Percentiles rank a stretch among this genome's conserved stretches.
phyloP scores from a whole-genome alignment of 1,140 invertebrate genomes.

The Megathymus violae region DNA sequence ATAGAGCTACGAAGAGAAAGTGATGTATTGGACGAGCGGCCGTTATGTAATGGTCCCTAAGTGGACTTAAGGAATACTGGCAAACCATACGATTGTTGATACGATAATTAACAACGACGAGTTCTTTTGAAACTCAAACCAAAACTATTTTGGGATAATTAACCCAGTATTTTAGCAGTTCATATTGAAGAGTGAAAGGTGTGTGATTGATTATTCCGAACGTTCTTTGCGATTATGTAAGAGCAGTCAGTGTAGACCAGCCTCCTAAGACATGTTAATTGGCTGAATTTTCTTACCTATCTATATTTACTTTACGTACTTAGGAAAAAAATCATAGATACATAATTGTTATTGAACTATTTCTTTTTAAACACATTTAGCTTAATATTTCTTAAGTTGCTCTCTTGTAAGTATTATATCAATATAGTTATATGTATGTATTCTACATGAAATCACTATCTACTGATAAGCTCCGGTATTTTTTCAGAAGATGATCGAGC shows the following conservation, averaged over 20 bases:
- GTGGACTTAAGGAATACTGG: constrained; percentile 49
- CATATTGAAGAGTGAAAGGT: constrained; percentile 31
- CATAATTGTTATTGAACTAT: too few relatives aligned
- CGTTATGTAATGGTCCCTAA: constrained; percentile 55
- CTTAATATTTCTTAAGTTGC: too few relatives aligned
- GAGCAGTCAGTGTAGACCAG: neutral
- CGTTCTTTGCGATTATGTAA: constrained; percentile 30
- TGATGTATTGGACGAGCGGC: constrained; percentile 66
- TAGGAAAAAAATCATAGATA: too few relatives aligned
- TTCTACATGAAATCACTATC: too few relatives aligned
- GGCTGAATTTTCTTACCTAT: constrained; percentile 13
- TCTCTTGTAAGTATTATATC: too few relatives aligned
- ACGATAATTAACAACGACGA: constrained; percentile 26
- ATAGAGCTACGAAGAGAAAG: constrained; percentile 70
- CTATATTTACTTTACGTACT: too few relatives aligned
- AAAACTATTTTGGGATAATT: constrained; percentile 27
- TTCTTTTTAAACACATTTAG: too few relatives aligned
- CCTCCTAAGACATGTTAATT: constrained; percentile 22
- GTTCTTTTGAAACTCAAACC: constrained; percentile 24
- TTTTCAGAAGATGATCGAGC: too few relatives aligned
- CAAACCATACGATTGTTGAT: constrained; percentile 47
- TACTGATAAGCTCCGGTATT: too few relatives aligned
- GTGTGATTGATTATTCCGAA: constrained; percentile 21
- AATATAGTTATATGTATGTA: too few relatives aligned
- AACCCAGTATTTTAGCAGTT: constrained; percentile 23